Conservation (phyloP, 2,113 vertebrate species). For the Gymnorhina tibicen region DNA sequence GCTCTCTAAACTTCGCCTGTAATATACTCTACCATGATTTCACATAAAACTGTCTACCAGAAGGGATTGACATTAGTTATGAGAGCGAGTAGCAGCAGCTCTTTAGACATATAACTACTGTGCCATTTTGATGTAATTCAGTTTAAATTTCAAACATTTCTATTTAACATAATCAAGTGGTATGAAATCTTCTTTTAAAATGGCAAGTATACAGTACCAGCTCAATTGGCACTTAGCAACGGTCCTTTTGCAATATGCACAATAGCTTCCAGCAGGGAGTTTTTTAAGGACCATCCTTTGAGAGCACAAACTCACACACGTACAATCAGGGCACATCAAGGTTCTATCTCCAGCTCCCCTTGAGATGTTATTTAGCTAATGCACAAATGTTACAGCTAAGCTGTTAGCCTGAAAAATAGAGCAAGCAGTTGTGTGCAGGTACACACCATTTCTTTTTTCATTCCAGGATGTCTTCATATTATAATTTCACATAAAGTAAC, state of each 20-base stretch:
- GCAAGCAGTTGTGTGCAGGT: conserved; percentile 50
- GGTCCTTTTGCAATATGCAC: conserved; percentile 77
- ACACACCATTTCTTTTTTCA: conserved; percentile 47
- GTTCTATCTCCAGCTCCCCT: conserved; percentile 74
- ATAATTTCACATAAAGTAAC: conserved; percentile 47
- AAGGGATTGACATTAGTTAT: conserved; percentile 70
- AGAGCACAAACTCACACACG: conserved; percentile 77
- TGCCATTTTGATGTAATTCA: conserved; percentile 81
- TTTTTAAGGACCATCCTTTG: conserved; percentile 77
- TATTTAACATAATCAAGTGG: conserved; percentile 86
- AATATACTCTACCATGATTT: conserved; percentile 54
- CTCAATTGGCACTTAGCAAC: conserved; percentile 82
- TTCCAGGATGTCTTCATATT: conserved; percentile 33
- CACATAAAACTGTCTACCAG: conserved; percentile 67
- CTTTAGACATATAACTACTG: conserved; percentile 74
- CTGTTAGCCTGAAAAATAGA: conserved; percentile 68
- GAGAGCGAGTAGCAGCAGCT: conserved; percentile 63
- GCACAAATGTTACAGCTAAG: conserved; percentile 73
- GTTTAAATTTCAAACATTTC: conserved; percentile 82
- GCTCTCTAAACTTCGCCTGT: conserved; percentile 10
- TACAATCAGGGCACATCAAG: conserved; percentile 81
- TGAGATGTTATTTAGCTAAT: conserved; percentile 82
- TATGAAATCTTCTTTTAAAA: conserved; percentile 81
- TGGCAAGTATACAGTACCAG: conserved; percentile 79
- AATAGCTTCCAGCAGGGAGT: conserved; percentile 81